Conservation (phyloP, 2,888 invertebrate genomes). For the Sacculina carcini region DNA sequence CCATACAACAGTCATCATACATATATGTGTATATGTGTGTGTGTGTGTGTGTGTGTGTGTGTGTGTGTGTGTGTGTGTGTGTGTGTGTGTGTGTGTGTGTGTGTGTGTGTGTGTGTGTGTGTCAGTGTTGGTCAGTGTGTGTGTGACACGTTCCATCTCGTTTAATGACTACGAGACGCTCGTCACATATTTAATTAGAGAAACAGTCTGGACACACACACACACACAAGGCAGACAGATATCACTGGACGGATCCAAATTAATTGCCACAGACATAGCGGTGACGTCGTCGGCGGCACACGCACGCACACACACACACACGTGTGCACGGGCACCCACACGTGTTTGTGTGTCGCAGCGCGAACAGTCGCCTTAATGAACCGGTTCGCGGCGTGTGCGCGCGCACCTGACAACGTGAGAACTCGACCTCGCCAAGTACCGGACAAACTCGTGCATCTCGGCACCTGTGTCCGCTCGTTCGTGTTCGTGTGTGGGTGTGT, state of each 20-base stretch:
- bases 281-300: neutral
- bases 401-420: too few relatives aligned
- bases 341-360: too few relatives aligned
- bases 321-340: too few relatives aligned
- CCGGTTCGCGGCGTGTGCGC: too few relatives aligned
- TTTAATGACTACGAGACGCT: neutral
- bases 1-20: too few relatives aligned
- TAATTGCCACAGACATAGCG: neutral
- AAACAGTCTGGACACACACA: neutral
- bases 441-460: too few relatives aligned
- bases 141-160: neutral
- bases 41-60: neutral
- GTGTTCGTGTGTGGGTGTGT: too few relatives aligned
- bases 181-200: constrained; percentile 2
- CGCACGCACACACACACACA: neutral
- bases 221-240: neutral
- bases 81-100: constrained; percentile 7
- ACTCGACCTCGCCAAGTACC: too few relatives aligned
- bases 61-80: constrained; percentile 5
- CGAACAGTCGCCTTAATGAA: too few relatives aligned
- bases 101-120: constrained; percentile 7
- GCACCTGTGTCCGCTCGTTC: too few relatives aligned
- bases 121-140: neutral
- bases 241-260: neutral
- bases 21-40: neutral